phyloP scores from a whole-genome alignment of 2,113 vertebrate species.

The Myrmecophaga tridactyla region DNA sequence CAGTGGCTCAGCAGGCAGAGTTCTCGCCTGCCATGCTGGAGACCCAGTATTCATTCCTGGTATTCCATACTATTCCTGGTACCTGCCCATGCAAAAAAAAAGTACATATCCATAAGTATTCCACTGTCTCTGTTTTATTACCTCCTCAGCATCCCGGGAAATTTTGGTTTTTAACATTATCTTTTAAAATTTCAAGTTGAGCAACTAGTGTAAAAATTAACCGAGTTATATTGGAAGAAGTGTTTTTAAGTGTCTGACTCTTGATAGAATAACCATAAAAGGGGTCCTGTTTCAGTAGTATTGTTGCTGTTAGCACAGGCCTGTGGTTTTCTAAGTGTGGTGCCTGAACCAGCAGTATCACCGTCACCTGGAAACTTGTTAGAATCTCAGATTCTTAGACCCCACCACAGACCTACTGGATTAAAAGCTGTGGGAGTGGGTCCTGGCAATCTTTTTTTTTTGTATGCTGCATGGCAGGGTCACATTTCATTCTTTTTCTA shows the following conservation, averaged over 20 bases:
- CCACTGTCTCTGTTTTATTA: background rate
- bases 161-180: background rate
- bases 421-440: background rate
- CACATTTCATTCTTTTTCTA: no score
- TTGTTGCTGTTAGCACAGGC: background rate
- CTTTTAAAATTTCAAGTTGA: conserved; percentile 28
- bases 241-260: background rate
- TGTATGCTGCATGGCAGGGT: no score
- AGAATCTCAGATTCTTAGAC: background rate
- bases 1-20: no score
- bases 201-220: background rate
- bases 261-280: background rate
- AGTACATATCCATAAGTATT: background rate
- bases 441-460: background rate
- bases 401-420: background rate
- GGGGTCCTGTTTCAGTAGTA: background rate
- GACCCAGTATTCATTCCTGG: no score
- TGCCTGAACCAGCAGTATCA: background rate
- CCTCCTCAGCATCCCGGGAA: background rate
- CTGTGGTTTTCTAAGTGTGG: background rate
- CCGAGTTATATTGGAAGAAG: background rate
- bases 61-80: no score
- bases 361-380: background rate
- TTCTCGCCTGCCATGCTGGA: no score
- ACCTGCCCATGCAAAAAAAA: no score